Conservation (phyloP, 2,888 invertebrate species). For the Tubulanus polymorphus region DNA sequence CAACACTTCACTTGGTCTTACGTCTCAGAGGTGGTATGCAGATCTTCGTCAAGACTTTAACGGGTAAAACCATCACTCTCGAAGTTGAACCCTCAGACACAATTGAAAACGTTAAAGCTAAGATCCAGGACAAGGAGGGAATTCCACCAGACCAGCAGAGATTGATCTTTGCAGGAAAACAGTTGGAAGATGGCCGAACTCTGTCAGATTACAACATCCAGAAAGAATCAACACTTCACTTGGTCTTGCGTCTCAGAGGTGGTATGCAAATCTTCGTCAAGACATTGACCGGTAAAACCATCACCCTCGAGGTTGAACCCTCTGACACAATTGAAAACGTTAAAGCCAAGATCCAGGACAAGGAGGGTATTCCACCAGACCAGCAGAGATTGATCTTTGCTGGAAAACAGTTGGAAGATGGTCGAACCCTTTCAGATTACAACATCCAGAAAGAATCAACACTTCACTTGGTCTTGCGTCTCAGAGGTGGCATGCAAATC, state of each 20-base stretch:
- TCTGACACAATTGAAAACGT: slow-evolving; percentile 94
- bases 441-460: slow-evolving; percentile 90
- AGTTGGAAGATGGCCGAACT: slow-evolving; percentile 86
- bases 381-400: slow-evolving; percentile 88
- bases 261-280: slow-evolving; percentile 75
- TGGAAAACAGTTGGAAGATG: slow-evolving; percentile 90
- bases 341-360: slow-evolving; percentile 63
- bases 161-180: slow-evolving; percentile 88
- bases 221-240: slow-evolving; percentile 84
- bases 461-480: slow-evolving; percentile 82
- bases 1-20: slow-evolving; percentile 83
- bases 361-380: slow-evolving; percentile 64
- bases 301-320: slow-evolving; percentile 63
- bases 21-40: slow-evolving; percentile 68
- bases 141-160: slow-evolving; percentile 74
- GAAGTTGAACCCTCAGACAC: slow-evolving; percentile 78
- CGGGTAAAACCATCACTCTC: slow-evolving; percentile 53
- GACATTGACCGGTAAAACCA: slow-evolving; percentile 53
- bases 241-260: slow-evolving; percentile 87
- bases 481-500: slow-evolving; percentile 89
- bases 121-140: slow-evolving; percentile 59
- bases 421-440: slow-evolving; percentile 81
- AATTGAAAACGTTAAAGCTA: slow-evolving; percentile 85
- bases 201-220: slow-evolving; percentile 87
- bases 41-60: slow-evolving; percentile 64